Conservation (phyloP, 2,113 vertebrate genomes). For the Pholis gunnellus region DNA sequence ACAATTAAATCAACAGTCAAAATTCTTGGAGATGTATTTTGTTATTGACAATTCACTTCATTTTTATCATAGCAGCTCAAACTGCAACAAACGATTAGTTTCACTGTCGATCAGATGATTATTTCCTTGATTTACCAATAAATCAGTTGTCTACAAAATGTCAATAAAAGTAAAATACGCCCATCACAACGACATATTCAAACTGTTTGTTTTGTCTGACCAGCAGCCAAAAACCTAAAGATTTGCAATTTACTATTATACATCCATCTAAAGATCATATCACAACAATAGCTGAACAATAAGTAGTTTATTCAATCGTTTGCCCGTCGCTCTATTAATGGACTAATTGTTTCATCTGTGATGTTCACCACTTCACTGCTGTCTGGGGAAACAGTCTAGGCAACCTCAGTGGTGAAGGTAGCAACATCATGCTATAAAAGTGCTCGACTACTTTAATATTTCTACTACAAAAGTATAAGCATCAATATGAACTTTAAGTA, state of each 20-base stretch:
- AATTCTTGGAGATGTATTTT: neutral
- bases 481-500: neutral
- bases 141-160: neutral
- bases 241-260: too few relatives aligned
- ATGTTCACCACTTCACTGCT: neutral
- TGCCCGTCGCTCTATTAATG: neutral
- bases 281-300: neutral
- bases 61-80: neutral
- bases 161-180: neutral
- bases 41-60: neutral
- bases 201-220: neutral
- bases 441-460: neutral
- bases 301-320: neutral
- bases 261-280: neutral
- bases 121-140: neutral
- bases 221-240: neutral
- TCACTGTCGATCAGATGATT: neutral
- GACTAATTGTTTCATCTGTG: neutral
- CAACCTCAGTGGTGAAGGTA: neutral
- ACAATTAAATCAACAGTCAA: too few relatives aligned
- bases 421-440: neutral
- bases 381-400: neutral
- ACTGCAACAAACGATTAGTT: neutral
- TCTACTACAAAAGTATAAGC: neutral
- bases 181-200: neutral